A percentile compares a stretch with the other conserved stretches of the same genome.
Conservation (phyloP, 2,113 vertebrate species). For the Poecile atricapillus region DNA sequence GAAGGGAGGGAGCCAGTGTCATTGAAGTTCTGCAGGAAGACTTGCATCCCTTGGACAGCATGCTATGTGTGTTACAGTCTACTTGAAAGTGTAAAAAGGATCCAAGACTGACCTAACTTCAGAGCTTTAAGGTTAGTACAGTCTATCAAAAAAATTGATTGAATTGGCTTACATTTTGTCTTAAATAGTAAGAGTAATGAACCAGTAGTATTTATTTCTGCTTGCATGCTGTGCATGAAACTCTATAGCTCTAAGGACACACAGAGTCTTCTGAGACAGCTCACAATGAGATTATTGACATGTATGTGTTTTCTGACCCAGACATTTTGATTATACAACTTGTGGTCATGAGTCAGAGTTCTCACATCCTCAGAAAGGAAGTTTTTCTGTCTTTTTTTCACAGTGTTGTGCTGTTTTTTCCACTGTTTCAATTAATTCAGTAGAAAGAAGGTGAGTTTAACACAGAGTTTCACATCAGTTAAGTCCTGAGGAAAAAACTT, state of each 20-base stretch:
- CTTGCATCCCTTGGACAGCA: neutral
- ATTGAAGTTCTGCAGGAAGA: neutral
- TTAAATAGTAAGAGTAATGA: neutral
- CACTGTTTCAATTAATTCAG: neutral
- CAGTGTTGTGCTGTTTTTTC: neutral
- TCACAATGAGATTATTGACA: neutral
- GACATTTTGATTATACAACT: neutral
- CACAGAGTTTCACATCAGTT: neutral
- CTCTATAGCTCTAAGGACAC: neutral
- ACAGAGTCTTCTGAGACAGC: neutral
- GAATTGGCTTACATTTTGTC: neutral
- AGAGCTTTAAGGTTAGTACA: neutral
- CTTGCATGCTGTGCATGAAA: neutral
- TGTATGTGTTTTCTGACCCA: neutral
- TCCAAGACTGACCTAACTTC: neutral
- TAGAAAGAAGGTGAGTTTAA: neutral
- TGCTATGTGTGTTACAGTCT: fast-evolving
- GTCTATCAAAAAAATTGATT: neutral
- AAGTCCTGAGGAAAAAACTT: neutral
- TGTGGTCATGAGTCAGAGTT: neutral
- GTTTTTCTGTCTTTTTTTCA: neutral
- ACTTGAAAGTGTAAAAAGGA: neutral
- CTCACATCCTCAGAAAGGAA: neutral
- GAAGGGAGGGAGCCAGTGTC: neutral
- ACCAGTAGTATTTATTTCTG: neutral